A percentile compares a stretch with the other conserved stretches of the same genome.
These are phyloP conservation scores for Brienomyrus longianalis DNA, from an alignment of 2,113 vertebrate species.

Conservation along the genomic window DNA sequence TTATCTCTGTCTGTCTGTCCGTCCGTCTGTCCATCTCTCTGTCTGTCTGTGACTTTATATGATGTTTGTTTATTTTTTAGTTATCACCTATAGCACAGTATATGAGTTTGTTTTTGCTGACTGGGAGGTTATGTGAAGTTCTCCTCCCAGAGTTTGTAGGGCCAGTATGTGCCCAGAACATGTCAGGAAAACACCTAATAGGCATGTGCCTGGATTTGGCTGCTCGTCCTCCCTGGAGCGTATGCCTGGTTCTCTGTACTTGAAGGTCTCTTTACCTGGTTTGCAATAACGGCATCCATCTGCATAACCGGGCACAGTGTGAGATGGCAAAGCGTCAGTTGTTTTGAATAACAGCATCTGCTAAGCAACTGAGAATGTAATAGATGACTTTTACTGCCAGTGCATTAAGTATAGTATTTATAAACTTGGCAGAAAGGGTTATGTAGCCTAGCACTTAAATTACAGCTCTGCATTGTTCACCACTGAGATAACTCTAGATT, in stretches of 20 bases:
- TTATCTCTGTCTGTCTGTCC: neutral
- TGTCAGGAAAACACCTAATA: neutral
- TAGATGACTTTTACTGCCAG: neutral
- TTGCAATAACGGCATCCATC: neutral
- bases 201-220: neutral
- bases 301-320: neutral
- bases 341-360: neutral
- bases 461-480: neutral
- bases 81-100: neutral
- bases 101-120: neutral
- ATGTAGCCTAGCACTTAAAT: neutral
- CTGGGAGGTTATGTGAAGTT: neutral
- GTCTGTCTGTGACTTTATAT: neutral
- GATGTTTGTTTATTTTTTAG: neutral
- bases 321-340: neutral
- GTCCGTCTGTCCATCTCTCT: neutral
- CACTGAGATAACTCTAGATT: neutral
- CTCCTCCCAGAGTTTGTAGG: neutral
- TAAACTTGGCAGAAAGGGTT: constrained; percentile 1
- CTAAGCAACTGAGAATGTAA: neutral
- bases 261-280: neutral
- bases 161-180: neutral
- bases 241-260: neutral
- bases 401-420: neutral
- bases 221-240: neutral